Percentiles rank a stretch among this genome's conserved stretches.
Evolutionary conservation across 2,113 vertebrate species (phyloP).

Genomic region (Podilymbus podiceps): DNA sequence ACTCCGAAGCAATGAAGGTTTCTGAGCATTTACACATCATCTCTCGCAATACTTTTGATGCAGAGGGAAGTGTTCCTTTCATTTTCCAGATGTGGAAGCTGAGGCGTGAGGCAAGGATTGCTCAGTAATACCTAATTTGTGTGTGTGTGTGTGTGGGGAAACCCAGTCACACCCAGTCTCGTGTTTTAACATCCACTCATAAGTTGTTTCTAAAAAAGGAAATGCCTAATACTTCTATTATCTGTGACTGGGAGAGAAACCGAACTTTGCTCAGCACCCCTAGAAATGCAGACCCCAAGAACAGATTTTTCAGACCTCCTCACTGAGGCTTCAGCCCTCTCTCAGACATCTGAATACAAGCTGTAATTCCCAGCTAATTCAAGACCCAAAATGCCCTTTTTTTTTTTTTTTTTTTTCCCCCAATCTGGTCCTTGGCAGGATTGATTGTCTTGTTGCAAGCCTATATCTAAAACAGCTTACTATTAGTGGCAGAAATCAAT

Average conservation of each 20-base stretch:
- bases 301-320: not conserved
- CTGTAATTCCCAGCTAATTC: not conserved
- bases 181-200: not conserved
- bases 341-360: not conserved
- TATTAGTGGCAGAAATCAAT: conserved; percentile 51
- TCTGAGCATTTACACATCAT: not conserved
- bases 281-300: not conserved
- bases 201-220: not conserved
- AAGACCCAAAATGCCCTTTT: not conserved
- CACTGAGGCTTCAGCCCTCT: not conserved
- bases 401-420: not conserved
- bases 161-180: not conserved
- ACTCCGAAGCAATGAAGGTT: not conserved
- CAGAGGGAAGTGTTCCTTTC: not conserved
- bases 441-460: not conserved
- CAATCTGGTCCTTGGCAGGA: not conserved
- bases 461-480: not conserved
- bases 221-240: not conserved
- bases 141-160: too few species aligned
- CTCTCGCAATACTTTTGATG: not conserved
- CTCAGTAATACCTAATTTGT: not conserved
- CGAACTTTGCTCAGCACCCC: not conserved
- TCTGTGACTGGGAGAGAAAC: not conserved
- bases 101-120: not conserved
- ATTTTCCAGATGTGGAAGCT: conserved; percentile 2